phyloP scores from a whole-genome alignment of 2,888 invertebrate genomes.

The Laspeyria flexula region DNA sequence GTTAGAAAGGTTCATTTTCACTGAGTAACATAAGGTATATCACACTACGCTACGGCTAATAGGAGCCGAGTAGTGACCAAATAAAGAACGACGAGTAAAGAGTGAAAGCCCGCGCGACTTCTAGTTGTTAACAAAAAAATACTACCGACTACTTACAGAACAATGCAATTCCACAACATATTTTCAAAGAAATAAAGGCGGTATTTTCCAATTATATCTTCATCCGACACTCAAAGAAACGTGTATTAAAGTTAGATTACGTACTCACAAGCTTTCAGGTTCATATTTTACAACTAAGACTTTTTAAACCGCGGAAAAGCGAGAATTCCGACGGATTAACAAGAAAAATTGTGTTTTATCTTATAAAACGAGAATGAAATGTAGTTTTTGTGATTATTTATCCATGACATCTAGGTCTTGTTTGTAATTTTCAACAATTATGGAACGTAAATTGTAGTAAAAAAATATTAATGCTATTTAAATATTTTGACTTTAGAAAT shows the following conservation, averaged over 20 bases:
- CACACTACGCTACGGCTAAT: no score
- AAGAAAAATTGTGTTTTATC: neutral
- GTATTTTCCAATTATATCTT: slow-evolving; percentile 17
- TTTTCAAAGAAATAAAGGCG: neutral
- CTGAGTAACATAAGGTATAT: no score
- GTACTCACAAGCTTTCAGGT: neutral
- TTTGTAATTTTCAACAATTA: no score
- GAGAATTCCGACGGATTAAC: neutral
- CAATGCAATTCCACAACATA: neutral
- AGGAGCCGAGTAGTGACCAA: no score
- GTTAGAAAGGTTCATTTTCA: no score
- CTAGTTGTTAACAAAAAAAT: no score
- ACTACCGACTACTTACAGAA: no score
- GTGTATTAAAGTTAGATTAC: slow-evolving; percentile 27
- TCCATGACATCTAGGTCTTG: neutral
- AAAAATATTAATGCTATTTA: no score
- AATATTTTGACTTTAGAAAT: no score
- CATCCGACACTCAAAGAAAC: slow-evolving; percentile 23
- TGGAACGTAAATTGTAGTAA: no score
- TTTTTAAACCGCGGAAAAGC: neutral
- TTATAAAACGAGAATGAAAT: neutral
- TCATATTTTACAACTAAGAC: neutral
- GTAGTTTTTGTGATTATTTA: neutral
- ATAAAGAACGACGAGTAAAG: no score
- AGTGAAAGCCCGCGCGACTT: no score